Conservation (phyloP, 2,113 vertebrate species). For the Podocnemis expansa region DNA sequence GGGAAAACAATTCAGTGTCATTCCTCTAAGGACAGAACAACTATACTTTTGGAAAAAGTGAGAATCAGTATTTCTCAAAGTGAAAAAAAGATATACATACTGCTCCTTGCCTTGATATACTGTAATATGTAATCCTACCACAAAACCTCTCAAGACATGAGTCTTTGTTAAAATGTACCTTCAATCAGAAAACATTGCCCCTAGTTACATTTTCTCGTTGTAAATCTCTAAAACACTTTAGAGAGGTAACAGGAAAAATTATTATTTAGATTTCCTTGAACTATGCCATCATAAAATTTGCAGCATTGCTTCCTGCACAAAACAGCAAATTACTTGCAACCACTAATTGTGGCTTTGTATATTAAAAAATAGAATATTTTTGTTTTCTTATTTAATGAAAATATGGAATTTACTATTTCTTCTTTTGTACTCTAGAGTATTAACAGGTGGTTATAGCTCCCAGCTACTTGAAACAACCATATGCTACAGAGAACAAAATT, state of each 20-base stretch:
- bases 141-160: neutral
- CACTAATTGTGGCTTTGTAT: neutral
- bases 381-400: constrained; percentile 7
- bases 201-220: neutral
- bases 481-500: constrained; percentile 65
- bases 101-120: accelerated
- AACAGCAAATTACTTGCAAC: neutral
- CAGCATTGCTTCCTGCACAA: constrained; percentile 1
- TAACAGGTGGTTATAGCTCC: constrained; percentile 64
- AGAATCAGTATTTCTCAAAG: neutral
- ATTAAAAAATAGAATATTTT: neutral
- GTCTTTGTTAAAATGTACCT: neutral
- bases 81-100: accelerated
- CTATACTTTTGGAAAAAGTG: neutral
- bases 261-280: neutral
- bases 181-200: neutral
- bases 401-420: constrained; percentile 17
- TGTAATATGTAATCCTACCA: neutral
- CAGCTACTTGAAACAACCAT: constrained; percentile 60
- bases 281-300: constrained; percentile 7
- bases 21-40: neutral
- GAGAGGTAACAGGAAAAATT: neutral
- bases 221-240: neutral
- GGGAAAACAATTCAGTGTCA: neutral
- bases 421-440: constrained; percentile 48